Conservation (phyloP, 2,113 vertebrate species). For the Corydoras maculifer region DNA sequence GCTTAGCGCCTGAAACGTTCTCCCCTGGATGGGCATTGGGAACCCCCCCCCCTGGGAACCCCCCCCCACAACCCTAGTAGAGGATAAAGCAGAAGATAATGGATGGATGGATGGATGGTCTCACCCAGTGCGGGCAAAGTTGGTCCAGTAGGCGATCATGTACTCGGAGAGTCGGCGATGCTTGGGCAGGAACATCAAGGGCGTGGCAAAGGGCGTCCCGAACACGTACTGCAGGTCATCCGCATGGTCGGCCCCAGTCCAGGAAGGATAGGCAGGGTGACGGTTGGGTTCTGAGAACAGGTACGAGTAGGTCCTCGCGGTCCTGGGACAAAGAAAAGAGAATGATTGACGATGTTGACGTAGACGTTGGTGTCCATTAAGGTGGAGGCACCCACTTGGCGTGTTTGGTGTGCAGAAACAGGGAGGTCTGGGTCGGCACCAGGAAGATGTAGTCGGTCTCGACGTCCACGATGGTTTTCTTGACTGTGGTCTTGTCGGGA, state of each 20-base stretch:
- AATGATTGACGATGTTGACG: no score
- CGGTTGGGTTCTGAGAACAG: constrained; percentile 76
- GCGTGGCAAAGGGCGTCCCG: constrained; percentile 79
- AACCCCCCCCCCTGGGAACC: no score
- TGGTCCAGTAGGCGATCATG: constrained; percentile 94
- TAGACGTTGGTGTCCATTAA: no score
- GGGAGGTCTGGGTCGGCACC: constrained; percentile 68
- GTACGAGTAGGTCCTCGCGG: constrained; percentile 76
- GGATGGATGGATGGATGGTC: no score
- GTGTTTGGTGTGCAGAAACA: constrained; percentile 70
- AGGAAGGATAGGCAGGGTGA: constrained; percentile 72
- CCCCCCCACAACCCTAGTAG: no score
- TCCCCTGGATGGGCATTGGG: no score
- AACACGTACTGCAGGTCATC: constrained; percentile 90
- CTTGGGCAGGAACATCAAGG: constrained; percentile 69
- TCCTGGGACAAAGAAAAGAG: constrained; percentile 54
- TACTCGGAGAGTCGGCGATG: constrained; percentile 71
- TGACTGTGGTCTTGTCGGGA: constrained; percentile 61
- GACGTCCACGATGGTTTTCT: constrained; percentile 75
- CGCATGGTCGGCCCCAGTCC: constrained; percentile 86
- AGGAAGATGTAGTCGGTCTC: constrained; percentile 84
- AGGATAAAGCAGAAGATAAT: no score
- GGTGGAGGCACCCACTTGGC: constrained; percentile 66
- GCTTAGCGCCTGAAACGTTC: no score
- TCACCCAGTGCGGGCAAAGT: constrained; percentile 89